Evolutionary conservation across 2,888 invertebrate species (phyloP), one percentile per base, ranked within the genome.

Genomic region (Philereme transversata): DNA sequence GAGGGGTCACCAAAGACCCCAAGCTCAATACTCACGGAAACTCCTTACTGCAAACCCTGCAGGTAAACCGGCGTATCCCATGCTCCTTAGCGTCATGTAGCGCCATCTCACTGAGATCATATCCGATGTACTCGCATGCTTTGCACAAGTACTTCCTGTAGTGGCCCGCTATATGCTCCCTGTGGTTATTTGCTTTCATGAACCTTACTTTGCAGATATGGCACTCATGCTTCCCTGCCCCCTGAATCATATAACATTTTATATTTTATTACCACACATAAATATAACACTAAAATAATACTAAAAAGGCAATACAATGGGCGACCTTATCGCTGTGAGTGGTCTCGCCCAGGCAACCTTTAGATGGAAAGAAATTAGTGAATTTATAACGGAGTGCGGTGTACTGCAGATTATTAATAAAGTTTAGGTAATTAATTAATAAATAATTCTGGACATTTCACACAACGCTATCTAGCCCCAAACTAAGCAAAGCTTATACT

Each of bases 41-140:
- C 34, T 50, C 52, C 11, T 50, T 48, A 11, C 41, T 22, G 41
- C 63, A 63, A 5, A 59, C 36, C n/a, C 51, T 33, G 43, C 63
- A 63, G 5, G 35, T 46, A 8, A 59, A 63, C 46, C 63, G 51
- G 45, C 49, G 46, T 9, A 57, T 10, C 0, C 63, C 63, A n/a
- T 63, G 63, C 22, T 59, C 52, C n/a, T 10, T 45, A 0, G 63
- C 63, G n/a, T 63, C 63, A 33, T 63, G 63, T n/a, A 36, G 5
- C n/a, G 56, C 63, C 63, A 63, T 63, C 4, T 56, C 63, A 4
- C 49, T 36, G 3, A 63, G 43, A 0, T 45, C 45, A 10, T 59
- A 57, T 0, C 63, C 63, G 0, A 51, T n/a, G 35, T 38, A 46
- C 6, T 38, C 52, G n/a, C 63, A 63, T 4, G 40, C 40, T 6